Base-by-base conservation (phyloP, 2,797 vertebrate species). In the Monodelphis domestica region DNA sequence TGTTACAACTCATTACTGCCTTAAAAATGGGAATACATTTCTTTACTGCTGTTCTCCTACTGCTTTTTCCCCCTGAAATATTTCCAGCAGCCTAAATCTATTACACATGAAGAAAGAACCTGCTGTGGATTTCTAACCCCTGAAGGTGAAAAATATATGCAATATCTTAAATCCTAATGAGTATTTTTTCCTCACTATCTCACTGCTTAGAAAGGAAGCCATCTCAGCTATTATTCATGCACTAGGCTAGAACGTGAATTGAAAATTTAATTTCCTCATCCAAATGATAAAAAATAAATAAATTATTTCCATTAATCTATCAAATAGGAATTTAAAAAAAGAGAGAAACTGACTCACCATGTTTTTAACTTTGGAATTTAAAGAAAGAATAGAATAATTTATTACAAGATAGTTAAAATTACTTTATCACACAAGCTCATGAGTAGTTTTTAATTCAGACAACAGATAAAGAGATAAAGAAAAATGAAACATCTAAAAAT, bases 61-160 rank as follows among this genome's bases (percentile, higher is more conserved):
- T 53, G 3, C 12, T 89, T 94, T 70, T 94, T 70, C n/a, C 26
- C 78, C 1, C 4, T 89, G 11, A 0, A 54, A 45, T 84, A 21
- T 89, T 89, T 59, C 54, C 5, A 95, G 51, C 0, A 21, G n/a
- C n/a, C 2, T 0, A n/a, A 92, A 33, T 55, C 24, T 90, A 92
- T 93, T 92, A 84, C 88, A 94, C 30, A 78, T 56, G 17, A 94
- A 89, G 7, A 38, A 53, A 52, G 7, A 92, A 51, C 33, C 30
- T 54, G 70, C 14, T 87, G 1, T 89, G 15, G 2, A 87, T 93
- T 94, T 15, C 12, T 89, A 70, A 70, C 0, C 21, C 59, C 52
- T 92, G 12, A 93, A 94, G 91, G 90, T 91, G 89, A 89, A 94
- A 94, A 88, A 87, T 89, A 15, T 45, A 84, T 55, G 4, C 63